phyloP scores from a whole-genome alignment of 2,797 vertebrate genomes.

The Anabacerthia variegaticeps region DNA sequence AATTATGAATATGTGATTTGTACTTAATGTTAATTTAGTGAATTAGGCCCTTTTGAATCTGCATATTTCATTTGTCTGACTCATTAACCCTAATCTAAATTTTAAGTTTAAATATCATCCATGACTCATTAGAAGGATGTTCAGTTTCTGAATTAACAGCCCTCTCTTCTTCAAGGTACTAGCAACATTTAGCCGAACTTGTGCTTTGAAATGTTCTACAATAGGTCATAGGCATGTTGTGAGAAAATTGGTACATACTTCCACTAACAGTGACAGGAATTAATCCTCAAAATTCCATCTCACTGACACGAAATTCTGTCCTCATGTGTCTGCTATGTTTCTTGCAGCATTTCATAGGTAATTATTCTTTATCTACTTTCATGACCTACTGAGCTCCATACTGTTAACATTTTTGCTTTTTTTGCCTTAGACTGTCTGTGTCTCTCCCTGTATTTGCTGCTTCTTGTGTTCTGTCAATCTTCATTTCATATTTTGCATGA shows the following conservation, averaged over 20 bases:
- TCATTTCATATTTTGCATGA: not conserved
- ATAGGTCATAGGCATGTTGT: not conserved
- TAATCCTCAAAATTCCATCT: conserved; percentile 1
- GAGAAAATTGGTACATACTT: conserved; percentile 8
- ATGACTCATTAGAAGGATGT: not conserved
- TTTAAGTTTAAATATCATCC: not conserved
- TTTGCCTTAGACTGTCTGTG: not conserved
- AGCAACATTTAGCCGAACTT: not conserved
- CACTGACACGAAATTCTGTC: not conserved
- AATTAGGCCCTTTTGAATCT: not conserved
- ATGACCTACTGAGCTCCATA: not conserved
- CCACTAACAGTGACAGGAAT: not conserved
- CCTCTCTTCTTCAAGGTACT: not conserved
- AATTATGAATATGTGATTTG: not conserved
- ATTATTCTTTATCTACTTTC: conserved; percentile 21
- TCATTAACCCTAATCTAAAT: not conserved
- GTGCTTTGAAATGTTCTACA: not conserved
- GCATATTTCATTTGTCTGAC: not conserved
- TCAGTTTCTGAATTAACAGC: not conserved
- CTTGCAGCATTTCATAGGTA: conserved; percentile 11
- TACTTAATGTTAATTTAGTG: not conserved
- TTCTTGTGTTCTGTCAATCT: not conserved
- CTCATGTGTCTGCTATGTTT: not conserved
- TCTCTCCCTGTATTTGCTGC: not conserved
- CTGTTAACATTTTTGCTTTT: fast-evolving